Evolutionary conservation across 2,113 vertebrate genomes (phyloP).

Genomic region (Ammodytes dubius): DNA sequence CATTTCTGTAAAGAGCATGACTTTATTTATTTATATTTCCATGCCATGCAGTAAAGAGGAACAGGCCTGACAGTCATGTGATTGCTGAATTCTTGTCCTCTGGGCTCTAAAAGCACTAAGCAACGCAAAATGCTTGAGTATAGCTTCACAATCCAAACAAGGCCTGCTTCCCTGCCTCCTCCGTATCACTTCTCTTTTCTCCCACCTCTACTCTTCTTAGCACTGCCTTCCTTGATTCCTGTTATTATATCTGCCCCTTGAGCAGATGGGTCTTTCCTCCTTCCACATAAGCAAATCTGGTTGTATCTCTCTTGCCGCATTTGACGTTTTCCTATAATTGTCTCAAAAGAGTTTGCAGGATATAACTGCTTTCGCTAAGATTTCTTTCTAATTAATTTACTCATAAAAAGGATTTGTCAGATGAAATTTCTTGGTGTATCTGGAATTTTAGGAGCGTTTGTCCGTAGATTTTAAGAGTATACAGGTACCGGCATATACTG

Average conservation of each 20-base stretch:
- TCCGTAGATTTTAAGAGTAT: background rate
- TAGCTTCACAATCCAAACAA: constrained; percentile 42
- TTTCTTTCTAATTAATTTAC: background rate
- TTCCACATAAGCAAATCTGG: constrained; percentile 5
- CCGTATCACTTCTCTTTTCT: constrained; percentile 13
- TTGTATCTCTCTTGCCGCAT: background rate
- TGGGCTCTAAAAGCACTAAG: background rate
- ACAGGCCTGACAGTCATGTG: constrained; percentile 59
- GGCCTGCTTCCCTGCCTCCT: background rate
- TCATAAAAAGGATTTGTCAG: background rate
- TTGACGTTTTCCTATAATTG: background rate
- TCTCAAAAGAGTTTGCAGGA: background rate
- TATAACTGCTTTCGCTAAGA: background rate
- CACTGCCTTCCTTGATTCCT: background rate
- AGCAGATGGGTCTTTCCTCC: background rate
- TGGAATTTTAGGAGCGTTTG: background rate
- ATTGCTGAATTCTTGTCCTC: constrained; percentile 32
- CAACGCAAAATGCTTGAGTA: constrained; percentile 40
- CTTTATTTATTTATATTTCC: constrained; percentile 3
- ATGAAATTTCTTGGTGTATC: background rate
- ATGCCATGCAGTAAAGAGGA: background rate
- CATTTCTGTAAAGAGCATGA: background rate
- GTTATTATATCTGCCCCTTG: constrained; percentile 14
- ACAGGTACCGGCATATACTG: background rate
- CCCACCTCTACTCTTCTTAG: background rate